Base-by-base conservation (phyloP, 2,113 vertebrate genomes). In the Phrynocephalus versicolor region DNA sequence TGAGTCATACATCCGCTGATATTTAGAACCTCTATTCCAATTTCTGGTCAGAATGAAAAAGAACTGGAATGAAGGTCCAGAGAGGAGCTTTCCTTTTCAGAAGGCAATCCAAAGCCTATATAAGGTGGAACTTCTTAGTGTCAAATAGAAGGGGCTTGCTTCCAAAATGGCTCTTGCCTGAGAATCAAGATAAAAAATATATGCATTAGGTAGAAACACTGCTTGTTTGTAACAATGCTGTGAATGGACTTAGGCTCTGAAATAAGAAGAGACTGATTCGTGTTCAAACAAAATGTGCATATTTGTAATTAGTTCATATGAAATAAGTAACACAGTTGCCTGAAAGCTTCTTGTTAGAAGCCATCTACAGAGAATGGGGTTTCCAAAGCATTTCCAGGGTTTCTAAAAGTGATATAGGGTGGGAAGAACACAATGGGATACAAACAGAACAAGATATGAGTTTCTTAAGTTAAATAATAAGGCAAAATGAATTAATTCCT, bases 201-300 rank as follows among this genome's bases (percentile, higher is more conserved):
- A 16, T 9, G 76, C 78, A 25, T 79, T 51, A 51, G 45, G 45
- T 5, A 51, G 45, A 51, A 75, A 27, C 10, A 3, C 27, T 27
- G 18, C 0, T 79, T 72, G 12, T 85, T 90, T 16, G 64, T 9
- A 1, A 23, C 75, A n/a, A 82, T 41, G 0, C n/a, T 21, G 65
- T 45, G 79, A 76, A 82, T 73, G 81, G n/a, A 79, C 70, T 71
- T 12, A 27, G 27, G 84, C 0, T 55, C 6, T 86, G 75, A 77
- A 73, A 71, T 12, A 62, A 0, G 45, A 51, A 51, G 10, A 51
- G 5, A 10, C 10, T 51, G 45, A 51, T 39, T 7, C 62, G n/a
- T 37, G 81, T 65, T 65, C 57, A 88, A 86, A 75, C 2, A 39
- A 1, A 72, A 87, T 88, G 1, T 79, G 73, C 14, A 82, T 60